Evolutionary conservation across 2,888 invertebrate species (phyloP), one percentile per base, ranked within the genome.

Genomic region (Laspeyria flexula): DNA sequence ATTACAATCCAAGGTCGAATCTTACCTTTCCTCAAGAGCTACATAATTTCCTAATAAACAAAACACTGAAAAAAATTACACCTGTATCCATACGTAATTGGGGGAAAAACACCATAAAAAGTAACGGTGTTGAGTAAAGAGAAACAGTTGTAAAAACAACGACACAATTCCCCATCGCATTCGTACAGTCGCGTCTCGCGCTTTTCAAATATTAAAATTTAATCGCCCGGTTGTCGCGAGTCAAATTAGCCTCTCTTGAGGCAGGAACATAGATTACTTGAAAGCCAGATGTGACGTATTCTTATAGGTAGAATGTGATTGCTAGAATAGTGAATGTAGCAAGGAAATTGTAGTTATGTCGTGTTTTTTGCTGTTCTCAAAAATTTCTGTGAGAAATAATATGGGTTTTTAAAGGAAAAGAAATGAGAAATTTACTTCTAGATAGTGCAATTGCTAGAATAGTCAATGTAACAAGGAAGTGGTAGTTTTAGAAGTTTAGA

Each of bases 151-250:
- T 77, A 83, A 81, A 85, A 77, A 79, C 80, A 82, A 79, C 72
- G 83, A 84, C 84, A 83, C 65, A 77, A 73, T 79, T 76, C 87
- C 86, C 86, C 79, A 79, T 75, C 65, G 83, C 83, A 81, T 77
- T 82, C 79, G 45, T 29, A 9, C 46, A 63, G 62, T 49, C 65
- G 77, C 75, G 73, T 82, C 86, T 83, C 83, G 79, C 83, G 83
- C 87, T 90, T 85, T 89, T 92, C 92, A 93, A 93, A 93, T 93
- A 93, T 93, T 93, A 93, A 93, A 93, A 93, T 93, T 93, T 93
- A 93, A 93, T 93, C 93, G 92, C 82, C 78, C 78, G 86, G 89
- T 90, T 93, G 93, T 93, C 93, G 93, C 92, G 86, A 89, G 89
- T 88, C 91, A 83, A 92, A 93, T 93, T 92, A 93, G 90, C 77